A percentile compares a stretch with the other conserved stretches of the same genome.
phyloP scores from a whole-genome alignment of 2,888 invertebrate genomes.

The Scotopteryx bipunctaria region DNA sequence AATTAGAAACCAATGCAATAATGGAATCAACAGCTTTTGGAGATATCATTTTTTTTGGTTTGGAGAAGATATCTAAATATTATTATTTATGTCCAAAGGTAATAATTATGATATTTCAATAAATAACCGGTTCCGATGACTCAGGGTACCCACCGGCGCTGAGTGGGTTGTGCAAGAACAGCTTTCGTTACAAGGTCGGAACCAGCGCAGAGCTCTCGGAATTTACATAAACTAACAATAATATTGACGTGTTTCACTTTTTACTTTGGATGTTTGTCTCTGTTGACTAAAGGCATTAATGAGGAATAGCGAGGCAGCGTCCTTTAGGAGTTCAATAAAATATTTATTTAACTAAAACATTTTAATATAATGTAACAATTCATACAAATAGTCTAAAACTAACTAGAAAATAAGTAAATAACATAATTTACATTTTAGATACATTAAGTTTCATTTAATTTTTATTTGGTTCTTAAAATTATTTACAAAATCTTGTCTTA shows the following conservation, averaged over 20 bases:
- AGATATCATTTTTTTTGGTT: too few relatives aligned
- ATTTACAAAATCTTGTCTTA: conserved; percentile 21
- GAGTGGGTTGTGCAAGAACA: conserved; percentile 35
- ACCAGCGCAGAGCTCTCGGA: background rate
- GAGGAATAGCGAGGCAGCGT: too few relatives aligned
- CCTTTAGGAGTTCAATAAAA: conserved; percentile 29
- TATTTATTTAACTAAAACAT: conserved; percentile 40
- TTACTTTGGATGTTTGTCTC: background rate
- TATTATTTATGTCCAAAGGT: too few relatives aligned
- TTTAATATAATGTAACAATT: conserved; percentile 50
- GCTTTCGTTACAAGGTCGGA: conserved; percentile 50
- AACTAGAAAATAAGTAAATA: conserved; percentile 27
- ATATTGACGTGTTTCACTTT: conserved; percentile 17
- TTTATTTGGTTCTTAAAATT: conserved; percentile 20
- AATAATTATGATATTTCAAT: background rate
- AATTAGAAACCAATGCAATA: too few relatives aligned
- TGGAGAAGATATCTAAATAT: too few relatives aligned
- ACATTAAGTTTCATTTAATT: background rate
- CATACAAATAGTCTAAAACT: conserved; percentile 26
- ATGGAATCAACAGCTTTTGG: too few relatives aligned
- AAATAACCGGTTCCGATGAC: conserved; percentile 17
- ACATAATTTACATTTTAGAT: conserved; percentile 22
- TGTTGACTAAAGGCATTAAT: background rate
- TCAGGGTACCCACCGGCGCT: background rate
- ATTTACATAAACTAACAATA: conserved; percentile 7